Evolutionary conservation across 2,113 vertebrate species (phyloP).

Genomic region (Paralichthys olivaceus): DNA sequence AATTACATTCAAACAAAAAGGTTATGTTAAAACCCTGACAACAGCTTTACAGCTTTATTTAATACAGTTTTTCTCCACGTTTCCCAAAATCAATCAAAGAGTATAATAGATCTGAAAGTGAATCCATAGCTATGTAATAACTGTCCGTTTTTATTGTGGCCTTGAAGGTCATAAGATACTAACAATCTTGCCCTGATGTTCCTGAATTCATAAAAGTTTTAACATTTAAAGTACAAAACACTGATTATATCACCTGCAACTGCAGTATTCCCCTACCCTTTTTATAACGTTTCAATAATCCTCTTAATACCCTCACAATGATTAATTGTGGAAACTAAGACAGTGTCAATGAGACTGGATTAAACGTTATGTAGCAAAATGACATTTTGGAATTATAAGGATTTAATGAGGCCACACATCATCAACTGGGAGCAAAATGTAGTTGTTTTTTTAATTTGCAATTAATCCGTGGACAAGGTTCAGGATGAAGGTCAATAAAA

Average conservation of each 20-base stretch:
- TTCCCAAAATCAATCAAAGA: neutral
- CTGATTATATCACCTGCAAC: slow-evolving; percentile 3
- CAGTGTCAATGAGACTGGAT: slow-evolving; percentile 47
- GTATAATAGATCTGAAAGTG: neutral
- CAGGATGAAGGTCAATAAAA: neutral
- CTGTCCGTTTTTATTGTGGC: neutral
- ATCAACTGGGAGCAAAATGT: slow-evolving; percentile 2
- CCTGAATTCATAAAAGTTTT: slow-evolving; percentile 20
- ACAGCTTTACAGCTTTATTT: neutral
- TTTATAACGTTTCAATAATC: slow-evolving; percentile 66
- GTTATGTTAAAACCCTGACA: neutral
- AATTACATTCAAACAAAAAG: neutral
- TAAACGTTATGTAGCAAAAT: slow-evolving; percentile 57
- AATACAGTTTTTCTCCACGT: neutral
- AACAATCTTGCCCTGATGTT: neutral
- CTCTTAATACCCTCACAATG: slow-evolving; percentile 66
- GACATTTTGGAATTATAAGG: slow-evolving; percentile 57
- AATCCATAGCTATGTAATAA: neutral
- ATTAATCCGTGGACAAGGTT: neutral
- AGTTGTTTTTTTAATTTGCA: neutral
- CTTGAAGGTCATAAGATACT: slow-evolving; percentile 1
- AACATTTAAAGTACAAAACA: slow-evolving; percentile 22
- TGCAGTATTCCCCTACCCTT: slow-evolving; percentile 6
- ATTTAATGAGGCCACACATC: slow-evolving; percentile 43
- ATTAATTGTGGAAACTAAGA: slow-evolving; percentile 53